phyloP scores from a whole-genome alignment of 2,113 vertebrate species.

The Psettodes erumei region DNA sequence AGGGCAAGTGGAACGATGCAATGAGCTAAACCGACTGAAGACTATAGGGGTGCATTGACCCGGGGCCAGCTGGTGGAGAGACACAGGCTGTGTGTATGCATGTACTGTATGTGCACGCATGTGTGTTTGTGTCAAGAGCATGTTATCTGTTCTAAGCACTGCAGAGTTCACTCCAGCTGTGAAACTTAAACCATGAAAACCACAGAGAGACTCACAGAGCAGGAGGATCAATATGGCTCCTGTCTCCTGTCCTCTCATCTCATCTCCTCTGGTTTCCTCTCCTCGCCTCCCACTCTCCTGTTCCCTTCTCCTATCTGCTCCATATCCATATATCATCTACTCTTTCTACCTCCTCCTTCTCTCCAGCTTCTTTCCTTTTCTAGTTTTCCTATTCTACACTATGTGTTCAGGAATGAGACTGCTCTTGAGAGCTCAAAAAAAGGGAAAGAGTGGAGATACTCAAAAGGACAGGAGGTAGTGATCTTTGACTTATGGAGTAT shows the following conservation, averaged over 20 bases:
- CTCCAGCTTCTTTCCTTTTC: neutral
- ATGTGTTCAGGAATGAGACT: too few relatives aligned
- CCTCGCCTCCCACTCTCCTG: slow-evolving; percentile 1
- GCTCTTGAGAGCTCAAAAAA: too few relatives aligned
- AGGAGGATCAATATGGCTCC: slow-evolving; percentile 60
- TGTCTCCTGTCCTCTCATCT: slow-evolving; percentile 43
- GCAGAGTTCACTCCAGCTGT: slow-evolving; percentile 59
- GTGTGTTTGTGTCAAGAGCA: neutral
- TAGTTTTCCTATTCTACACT: too few relatives aligned
- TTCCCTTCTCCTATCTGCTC: neutral
- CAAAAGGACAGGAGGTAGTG: too few relatives aligned
- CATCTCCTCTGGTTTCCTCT: slow-evolving; percentile 35
- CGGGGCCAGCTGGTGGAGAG: slow-evolving; percentile 13
- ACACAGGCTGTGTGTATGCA: slow-evolving; percentile 1
- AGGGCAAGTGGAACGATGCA: slow-evolving; percentile 44
- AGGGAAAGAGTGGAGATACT: too few relatives aligned
- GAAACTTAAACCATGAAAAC: slow-evolving; percentile 65
- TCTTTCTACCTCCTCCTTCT: neutral
- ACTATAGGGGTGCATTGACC: slow-evolving; percentile 38
- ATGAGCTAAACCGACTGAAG: slow-evolving; percentile 39
- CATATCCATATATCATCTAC: neutral
- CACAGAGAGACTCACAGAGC: slow-evolving; percentile 60
- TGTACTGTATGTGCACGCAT: neutral
- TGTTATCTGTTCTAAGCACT: slow-evolving; percentile 34
- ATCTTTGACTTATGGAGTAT: neutral